These are phyloP conservation scores for Poecilia velifera DNA, from an alignment of 2,797 vertebrate species.

Conservation along the genomic window DNA sequence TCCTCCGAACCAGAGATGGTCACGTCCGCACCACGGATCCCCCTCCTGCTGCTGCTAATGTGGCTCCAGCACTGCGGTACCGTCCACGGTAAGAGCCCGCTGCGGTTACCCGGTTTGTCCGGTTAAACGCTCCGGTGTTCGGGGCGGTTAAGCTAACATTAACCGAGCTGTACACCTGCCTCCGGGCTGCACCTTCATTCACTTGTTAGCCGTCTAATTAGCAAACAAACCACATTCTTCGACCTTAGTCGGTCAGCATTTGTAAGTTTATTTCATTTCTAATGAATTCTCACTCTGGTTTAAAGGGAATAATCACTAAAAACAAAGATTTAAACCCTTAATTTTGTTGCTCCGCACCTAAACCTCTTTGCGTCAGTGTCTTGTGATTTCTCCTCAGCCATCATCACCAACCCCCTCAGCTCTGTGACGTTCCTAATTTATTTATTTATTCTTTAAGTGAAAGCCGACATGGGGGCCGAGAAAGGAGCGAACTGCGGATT, in stretches of 20 bases:
- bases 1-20: constrained; percentile 62
- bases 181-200: constrained; percentile 8
- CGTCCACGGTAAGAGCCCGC: constrained; percentile 56
- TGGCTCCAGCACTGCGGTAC: constrained; percentile 48
- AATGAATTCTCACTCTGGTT: background rate
- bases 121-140: background rate
- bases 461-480: background rate
- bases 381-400: constrained; percentile 22
- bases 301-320: no score
- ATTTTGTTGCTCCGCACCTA: background rate
- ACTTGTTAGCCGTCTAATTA: constrained; percentile 5
- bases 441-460: constrained; percentile 53
- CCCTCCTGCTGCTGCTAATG: constrained; percentile 55
- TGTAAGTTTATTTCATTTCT: background rate
- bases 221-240: background rate
- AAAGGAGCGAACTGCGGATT: constrained; percentile 13
- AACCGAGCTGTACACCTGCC: constrained; percentile 55
- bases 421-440: constrained; percentile 34
- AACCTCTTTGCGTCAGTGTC: background rate
- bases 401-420: constrained; percentile 26
- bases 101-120: background rate
- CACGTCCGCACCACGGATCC: constrained; percentile 51
- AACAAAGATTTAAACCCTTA: background rate
- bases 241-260: background rate
- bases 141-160: constrained; percentile 37